A percentile compares a stretch with the other conserved stretches of the same genome.
Evolutionary conservation across 2,797 vertebrate genomes (phyloP).

Genomic region (Alca torda): DNA sequence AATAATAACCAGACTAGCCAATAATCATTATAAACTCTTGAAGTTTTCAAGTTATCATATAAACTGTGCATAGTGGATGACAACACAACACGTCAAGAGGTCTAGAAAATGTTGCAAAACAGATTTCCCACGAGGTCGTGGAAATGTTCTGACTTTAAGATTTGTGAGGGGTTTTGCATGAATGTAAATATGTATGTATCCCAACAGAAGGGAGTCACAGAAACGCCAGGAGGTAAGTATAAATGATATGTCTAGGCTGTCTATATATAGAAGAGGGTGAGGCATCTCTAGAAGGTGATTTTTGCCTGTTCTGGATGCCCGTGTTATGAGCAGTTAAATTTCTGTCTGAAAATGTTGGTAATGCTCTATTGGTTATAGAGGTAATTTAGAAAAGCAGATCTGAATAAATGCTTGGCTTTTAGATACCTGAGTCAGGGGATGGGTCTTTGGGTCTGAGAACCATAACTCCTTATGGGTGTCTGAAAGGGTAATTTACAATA

Average conservation of each 20-base stretch:
- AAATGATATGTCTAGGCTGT: neutral
- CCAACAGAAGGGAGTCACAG: neutral
- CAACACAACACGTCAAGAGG: neutral
- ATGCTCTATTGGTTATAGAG: neutral
- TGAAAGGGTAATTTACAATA: neutral
- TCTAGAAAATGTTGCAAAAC: neutral
- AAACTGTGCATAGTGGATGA: neutral
- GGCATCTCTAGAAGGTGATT: neutral
- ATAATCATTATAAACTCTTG: neutral
- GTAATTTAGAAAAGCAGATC: neutral
- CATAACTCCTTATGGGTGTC: neutral
- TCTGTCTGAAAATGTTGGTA: neutral
- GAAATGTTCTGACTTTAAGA: neutral
- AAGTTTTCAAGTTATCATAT: neutral
- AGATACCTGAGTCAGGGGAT: neutral
- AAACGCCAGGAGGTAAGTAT: neutral
- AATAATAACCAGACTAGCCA: neutral
- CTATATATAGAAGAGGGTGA: neutral
- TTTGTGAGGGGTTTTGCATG: neutral
- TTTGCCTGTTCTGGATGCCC: neutral
- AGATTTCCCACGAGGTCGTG: neutral
- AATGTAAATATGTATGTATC: neutral
- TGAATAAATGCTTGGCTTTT: neutral
- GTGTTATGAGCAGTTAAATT: neutral
- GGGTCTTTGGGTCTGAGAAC: neutral